These are phyloP conservation scores for Polyploca ridens DNA, from an alignment of 2,888 invertebrate species.

Conservation along the genomic window DNA sequence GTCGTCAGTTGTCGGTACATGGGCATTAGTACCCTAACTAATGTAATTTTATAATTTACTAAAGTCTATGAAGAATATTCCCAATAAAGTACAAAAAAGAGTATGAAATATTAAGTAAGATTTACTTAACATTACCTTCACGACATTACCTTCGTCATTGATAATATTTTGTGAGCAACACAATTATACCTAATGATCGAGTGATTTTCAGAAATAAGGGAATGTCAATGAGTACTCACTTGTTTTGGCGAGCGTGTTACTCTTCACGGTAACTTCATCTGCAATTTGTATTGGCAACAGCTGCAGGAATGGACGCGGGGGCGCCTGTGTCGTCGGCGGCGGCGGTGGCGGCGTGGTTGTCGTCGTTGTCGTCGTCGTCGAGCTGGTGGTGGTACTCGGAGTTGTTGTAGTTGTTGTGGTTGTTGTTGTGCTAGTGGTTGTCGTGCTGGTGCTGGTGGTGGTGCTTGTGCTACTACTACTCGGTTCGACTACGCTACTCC, in stretches of 20 bases:
- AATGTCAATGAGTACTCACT: slow-evolving; percentile 51
- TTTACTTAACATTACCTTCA: too few relatives aligned
- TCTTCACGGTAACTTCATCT: slow-evolving; percentile 42
- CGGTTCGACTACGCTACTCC: slow-evolving; percentile 54
- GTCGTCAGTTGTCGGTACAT: too few relatives aligned
- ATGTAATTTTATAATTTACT: too few relatives aligned
- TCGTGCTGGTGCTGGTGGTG: slow-evolving; percentile 56
- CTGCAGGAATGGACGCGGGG: slow-evolving; percentile 70
- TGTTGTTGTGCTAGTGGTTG: slow-evolving; percentile 59
- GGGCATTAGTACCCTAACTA: too few relatives aligned
- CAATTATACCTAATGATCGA: too few relatives aligned
- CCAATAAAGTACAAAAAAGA: too few relatives aligned
- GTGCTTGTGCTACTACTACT: slow-evolving; percentile 63
- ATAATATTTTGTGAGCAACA: too few relatives aligned
- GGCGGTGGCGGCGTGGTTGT: slow-evolving; percentile 54
- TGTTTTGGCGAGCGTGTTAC: slow-evolving; percentile 54
- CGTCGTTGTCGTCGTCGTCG: slow-evolving; percentile 65
- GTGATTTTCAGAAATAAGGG: too few relatives aligned
- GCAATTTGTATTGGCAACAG: slow-evolving; percentile 71
- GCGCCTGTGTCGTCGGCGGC: slow-evolving; percentile 46
- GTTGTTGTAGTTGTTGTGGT: slow-evolving; percentile 69
- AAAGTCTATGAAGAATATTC: too few relatives aligned
- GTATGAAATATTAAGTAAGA: too few relatives aligned
- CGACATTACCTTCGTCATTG: too few relatives aligned
- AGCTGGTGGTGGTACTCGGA: slow-evolving; percentile 72